A percentile compares a stretch with the other conserved stretches of the same genome.
Conservation (phyloP, 2,113 vertebrate species). For the Pagrus major region DNA sequence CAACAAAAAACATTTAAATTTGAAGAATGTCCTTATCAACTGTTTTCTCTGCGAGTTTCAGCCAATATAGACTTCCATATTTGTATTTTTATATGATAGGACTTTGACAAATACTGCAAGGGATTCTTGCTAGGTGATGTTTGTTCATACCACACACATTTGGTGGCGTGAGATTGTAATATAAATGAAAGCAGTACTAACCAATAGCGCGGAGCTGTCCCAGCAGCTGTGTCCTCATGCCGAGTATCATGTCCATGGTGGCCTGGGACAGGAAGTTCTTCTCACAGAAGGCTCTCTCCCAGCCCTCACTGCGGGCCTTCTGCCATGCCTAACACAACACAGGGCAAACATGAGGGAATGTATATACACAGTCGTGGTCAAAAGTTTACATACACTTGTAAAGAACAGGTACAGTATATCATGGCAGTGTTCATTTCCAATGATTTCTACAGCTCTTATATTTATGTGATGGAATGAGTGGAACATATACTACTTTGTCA, state of each 20-base stretch:
- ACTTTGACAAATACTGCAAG: background rate
- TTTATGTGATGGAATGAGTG: no score
- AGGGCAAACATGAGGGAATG: background rate
- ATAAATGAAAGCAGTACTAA: slow-evolving; percentile 60
- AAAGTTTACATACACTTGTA: no score
- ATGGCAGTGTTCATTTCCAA: no score
- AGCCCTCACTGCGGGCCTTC: slow-evolving; percentile 92
- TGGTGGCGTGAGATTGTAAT: background rate
- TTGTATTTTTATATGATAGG: background rate
- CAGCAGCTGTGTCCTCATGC: slow-evolving; percentile 94
- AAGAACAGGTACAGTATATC: no score
- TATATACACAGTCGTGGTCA: no score
- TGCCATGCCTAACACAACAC: slow-evolving; percentile 90
- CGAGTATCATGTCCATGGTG: slow-evolving; percentile 95
- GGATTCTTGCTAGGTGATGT: background rate
- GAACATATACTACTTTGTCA: no score
- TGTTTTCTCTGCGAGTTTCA: background rate
- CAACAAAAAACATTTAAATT: background rate
- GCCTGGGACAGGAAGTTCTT: slow-evolving; percentile 96
- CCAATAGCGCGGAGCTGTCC: slow-evolving; percentile 96
- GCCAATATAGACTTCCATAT: background rate
- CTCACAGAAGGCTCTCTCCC: slow-evolving; percentile 95
- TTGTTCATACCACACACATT: background rate
- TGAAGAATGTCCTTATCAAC: background rate
- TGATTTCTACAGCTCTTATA: no score